phyloP scores from a whole-genome alignment of 1,140 invertebrate species.

The Papilio aristodemus region DNA sequence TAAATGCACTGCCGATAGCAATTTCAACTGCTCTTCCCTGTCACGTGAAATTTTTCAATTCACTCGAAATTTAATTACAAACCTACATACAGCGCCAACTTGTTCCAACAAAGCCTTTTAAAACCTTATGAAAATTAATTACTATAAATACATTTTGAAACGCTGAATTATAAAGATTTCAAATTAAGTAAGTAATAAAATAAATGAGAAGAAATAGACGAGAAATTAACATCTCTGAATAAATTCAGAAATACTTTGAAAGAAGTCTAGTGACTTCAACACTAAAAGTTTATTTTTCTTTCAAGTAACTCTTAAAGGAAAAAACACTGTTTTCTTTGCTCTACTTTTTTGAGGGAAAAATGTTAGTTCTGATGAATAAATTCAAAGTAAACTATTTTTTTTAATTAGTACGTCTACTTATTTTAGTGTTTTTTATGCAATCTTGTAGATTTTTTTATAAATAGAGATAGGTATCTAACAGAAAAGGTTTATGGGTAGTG shows the following conservation, averaged over 20 bases:
- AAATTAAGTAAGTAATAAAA: not conserved
- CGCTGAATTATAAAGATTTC: not conserved
- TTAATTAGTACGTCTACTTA: not conserved
- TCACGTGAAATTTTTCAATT: slow-evolving; percentile 34
- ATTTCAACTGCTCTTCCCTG: slow-evolving; percentile 39
- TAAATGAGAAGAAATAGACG: not conserved
- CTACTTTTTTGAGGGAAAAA: slow-evolving; percentile 16
- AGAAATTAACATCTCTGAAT: slow-evolving; percentile 33
- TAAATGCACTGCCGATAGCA: slow-evolving; percentile 39
- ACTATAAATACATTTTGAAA: not conserved
- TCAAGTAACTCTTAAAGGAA: slow-evolving; percentile 18
- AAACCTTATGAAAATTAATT: slow-evolving; percentile 4
- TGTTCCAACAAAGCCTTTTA: not conserved
- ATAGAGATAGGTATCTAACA: too few relatives aligned
- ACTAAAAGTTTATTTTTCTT: slow-evolving; percentile 28
- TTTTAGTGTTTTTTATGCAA: too few relatives aligned
- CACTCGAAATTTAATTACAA: slow-evolving; percentile 36
- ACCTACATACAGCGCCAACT: slow-evolving; percentile 16
- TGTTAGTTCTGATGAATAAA: slow-evolving; percentile 23
- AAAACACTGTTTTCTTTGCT: slow-evolving; percentile 25
- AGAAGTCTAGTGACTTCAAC: slow-evolving; percentile 26
- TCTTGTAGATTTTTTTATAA: too few relatives aligned
- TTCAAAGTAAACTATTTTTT: not conserved
- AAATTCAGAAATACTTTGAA: slow-evolving; percentile 23
- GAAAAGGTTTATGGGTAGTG: too few relatives aligned